Evolutionary conservation across 2,888 invertebrate species (phyloP).

Genomic region (Drosophila austrosaltans): DNA sequence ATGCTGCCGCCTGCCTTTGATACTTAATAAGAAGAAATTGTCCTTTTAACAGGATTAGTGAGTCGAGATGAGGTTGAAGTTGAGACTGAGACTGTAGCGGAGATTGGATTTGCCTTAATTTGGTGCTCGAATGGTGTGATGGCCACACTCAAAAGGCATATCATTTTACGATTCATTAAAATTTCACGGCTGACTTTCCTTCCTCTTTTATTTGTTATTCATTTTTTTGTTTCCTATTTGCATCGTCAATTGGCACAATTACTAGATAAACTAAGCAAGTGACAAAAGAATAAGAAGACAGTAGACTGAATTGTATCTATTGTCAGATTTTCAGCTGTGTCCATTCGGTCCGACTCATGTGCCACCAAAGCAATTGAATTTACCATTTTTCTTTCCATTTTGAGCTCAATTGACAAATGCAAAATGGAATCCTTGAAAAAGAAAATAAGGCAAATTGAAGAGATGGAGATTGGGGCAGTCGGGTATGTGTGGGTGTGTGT

Average conservation of each 20-base stretch:
- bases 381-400: slow-evolving; percentile 38
- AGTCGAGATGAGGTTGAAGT: slow-evolving; percentile 35
- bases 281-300: no score
- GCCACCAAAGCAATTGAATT: slow-evolving; percentile 10
- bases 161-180: slow-evolving; percentile 77
- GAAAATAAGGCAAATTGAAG: slow-evolving; percentile 3
- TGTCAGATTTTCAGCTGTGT: slow-evolving; percentile 16
- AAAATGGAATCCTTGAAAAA: slow-evolving; percentile 3
- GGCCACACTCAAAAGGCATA: slow-evolving; percentile 70
- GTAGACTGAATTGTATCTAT: neutral
- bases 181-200: slow-evolving; percentile 74
- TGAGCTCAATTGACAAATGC: slow-evolving; percentile 22
- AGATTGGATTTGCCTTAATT: slow-evolving; percentile 61
- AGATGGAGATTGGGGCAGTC: neutral
- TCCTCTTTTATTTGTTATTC: slow-evolving; percentile 17
- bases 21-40: slow-evolving; percentile 77
- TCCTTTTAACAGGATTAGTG: slow-evolving; percentile 54
- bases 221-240: slow-evolving; percentile 15
- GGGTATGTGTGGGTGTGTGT: no score
- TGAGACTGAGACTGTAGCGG: slow-evolving; percentile 40
- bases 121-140: slow-evolving; percentile 45
- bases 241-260: slow-evolving; percentile 7
- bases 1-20: slow-evolving; percentile 64
- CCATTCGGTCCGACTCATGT: slow-evolving; percentile 10
- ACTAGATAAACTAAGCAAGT: neutral